phyloP scores from a whole-genome alignment of 2,113 vertebrate genomes.

The Leiothrix lutea region DNA sequence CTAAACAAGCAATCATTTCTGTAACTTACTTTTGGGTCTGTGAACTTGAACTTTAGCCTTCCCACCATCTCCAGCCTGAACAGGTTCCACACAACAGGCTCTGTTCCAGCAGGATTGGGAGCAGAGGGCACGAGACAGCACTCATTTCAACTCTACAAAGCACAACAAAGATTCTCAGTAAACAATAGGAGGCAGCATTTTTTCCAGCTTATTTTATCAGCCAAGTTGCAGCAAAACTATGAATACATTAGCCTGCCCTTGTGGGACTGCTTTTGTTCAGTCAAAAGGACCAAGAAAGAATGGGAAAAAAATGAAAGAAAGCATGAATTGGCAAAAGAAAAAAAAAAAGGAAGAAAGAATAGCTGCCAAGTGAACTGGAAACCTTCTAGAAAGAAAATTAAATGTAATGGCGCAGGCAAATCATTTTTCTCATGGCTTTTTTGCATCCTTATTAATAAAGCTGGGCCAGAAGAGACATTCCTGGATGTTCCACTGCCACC shows the following conservation, averaged over 20 bases:
- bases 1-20: conserved; percentile 19
- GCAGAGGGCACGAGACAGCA: conserved; percentile 40
- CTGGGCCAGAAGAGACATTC: neutral
- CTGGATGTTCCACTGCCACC: neutral
- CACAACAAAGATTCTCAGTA: conserved; percentile 40
- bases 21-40: conserved; percentile 84
- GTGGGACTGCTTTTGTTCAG: conserved; percentile 41
- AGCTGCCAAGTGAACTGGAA: conserved; percentile 53
- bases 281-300: conserved; percentile 29
- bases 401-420: conserved; percentile 44
- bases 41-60: conserved; percentile 86
- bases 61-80: conserved; percentile 84
- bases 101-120: conserved; percentile 71
- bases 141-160: conserved; percentile 23
- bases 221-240: conserved; percentile 33
- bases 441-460: neutral
- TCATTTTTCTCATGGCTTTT: conserved; percentile 30
- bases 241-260: conserved; percentile 54
- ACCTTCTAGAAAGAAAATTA: conserved; percentile 59
- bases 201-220: conserved; percentile 54
- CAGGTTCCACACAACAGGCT: conserved; percentile 79
- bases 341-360: neutral
- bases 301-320: neutral
- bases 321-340: neutral
- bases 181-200: conserved; percentile 43